Base-by-base conservation (phyloP, 2,888 invertebrate species). In the Spatulosminthurus flaviceps region DNA sequence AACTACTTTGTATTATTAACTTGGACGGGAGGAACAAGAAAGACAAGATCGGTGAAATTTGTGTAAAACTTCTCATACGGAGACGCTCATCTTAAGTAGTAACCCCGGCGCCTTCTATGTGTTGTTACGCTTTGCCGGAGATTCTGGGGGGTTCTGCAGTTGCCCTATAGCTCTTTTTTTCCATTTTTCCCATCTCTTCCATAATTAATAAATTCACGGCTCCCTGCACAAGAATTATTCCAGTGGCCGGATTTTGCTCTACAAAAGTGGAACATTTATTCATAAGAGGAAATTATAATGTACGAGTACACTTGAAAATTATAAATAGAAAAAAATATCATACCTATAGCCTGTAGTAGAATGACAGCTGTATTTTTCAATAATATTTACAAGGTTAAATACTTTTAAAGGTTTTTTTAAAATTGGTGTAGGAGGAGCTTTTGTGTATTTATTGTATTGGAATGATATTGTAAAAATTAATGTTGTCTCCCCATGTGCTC, bases 161-260 rank as follows among this genome's bases (percentile, higher is more conserved):
- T n/a, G 9, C 34, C 9, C 4, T 34, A 34, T 34, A 34, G 5
- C 34, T 34, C 34, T 34, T 9, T 34, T 9, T 34, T 9, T 34
- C 34, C 9, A 4, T 34, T 9, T 34, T 9, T 34, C 34, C n/a
- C n/a, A 2, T 51, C 51, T 51, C 19, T 51, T 51, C 5, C 51
- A 51, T 51, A 51, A 51, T 51, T 51, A 51, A 51, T 51, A 51
- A 51, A 51, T 51, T 51, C 51, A 51, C 16, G 51, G 51, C 16
- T 19, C 51, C 9, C 16, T 51, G 51, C 16, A 51, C 51, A 13
- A 19, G 51, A 51, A 51, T 51, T 51, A 51, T 51, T 51, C 9
- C 51, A 11, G 16, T 11, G 51, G 51, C 51, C n/a, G 51, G 51
- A 51, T 51, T n/a, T 19, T n/a, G 51, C 51, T 51, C 51, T 16